Percentiles rank a stretch among this genome's conserved stretches.
These are phyloP conservation scores for Chinchilla lanigera DNA, from an alignment of 2,113 vertebrate genomes.

Conservation along the genomic window DNA sequence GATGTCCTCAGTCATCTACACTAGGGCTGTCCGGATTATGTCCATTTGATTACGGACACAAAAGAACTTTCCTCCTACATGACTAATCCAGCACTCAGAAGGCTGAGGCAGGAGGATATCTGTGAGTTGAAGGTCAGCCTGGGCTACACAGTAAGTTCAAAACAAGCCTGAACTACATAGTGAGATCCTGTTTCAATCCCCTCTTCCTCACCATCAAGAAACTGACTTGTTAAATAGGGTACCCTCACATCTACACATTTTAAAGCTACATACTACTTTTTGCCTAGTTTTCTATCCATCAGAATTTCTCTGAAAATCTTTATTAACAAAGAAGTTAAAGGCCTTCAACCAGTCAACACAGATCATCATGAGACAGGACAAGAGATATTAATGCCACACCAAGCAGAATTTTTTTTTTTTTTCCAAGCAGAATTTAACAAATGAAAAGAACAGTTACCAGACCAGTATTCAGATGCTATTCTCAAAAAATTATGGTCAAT, in stretches of 20 bases:
- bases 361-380: background rate
- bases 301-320: conserved; percentile 31
- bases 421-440: conserved; percentile 20
- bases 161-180: background rate
- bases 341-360: background rate
- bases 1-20: background rate
- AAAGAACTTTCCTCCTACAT: background rate
- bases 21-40: background rate
- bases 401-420: conserved; percentile 42
- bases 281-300: background rate
- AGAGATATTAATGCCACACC: background rate
- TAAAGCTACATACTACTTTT: conserved; percentile 10
- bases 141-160: background rate
- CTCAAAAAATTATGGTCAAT: conserved; percentile 27
- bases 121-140: background rate
- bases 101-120: background rate
- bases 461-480: background rate
- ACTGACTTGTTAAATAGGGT: background rate
- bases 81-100: background rate
- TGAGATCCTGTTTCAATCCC: background rate
- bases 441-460: background rate
- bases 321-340: conserved; percentile 8
- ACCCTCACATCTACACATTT: background rate
- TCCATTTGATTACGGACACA: background rate
- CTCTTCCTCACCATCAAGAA: background rate